These are phyloP conservation scores for Microhierax caerulescens DNA, from an alignment of 2,797 vertebrate genomes.

Conservation along the genomic window DNA sequence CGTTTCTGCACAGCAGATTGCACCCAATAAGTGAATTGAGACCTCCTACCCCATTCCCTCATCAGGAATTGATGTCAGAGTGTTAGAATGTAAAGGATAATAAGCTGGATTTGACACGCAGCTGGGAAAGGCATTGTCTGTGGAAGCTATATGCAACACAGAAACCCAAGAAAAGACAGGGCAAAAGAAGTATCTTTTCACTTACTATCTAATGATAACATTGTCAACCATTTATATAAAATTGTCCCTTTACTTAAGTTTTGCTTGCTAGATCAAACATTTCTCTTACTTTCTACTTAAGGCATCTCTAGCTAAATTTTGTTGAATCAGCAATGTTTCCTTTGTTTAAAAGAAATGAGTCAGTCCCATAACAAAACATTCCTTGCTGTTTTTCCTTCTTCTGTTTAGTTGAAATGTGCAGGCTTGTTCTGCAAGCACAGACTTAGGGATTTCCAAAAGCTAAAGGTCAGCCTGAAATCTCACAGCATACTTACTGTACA, in stretches of 20 bases:
- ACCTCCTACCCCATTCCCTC: not conserved
- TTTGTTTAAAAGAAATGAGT: constrained; percentile 30
- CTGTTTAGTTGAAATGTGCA: constrained; percentile 27
- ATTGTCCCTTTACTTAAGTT: not conserved
- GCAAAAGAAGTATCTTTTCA: not conserved
- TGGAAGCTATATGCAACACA: not conserved
- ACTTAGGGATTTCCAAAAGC: constrained; percentile 38
- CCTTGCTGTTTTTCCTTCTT: constrained; percentile 39
- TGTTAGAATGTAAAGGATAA: not conserved
- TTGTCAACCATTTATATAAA: not conserved
- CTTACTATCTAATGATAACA: not conserved
- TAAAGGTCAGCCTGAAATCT: constrained; percentile 65
- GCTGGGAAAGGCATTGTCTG: not conserved
- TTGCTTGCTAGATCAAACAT: not conserved
- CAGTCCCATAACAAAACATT: not conserved
- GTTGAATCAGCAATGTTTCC: not conserved
- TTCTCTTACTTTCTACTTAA: not conserved
- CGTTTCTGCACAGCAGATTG: not conserved
- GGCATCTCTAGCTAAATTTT: not conserved
- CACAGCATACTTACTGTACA: constrained; percentile 54
- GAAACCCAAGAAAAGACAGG: not conserved
- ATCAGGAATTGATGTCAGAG: not conserved
- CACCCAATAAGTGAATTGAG: not conserved
- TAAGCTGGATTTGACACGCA: not conserved
- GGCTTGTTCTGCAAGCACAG: constrained; percentile 13